Conservation (phyloP, 2,888 invertebrate species). For the Drosophila anomalipes region DNA sequence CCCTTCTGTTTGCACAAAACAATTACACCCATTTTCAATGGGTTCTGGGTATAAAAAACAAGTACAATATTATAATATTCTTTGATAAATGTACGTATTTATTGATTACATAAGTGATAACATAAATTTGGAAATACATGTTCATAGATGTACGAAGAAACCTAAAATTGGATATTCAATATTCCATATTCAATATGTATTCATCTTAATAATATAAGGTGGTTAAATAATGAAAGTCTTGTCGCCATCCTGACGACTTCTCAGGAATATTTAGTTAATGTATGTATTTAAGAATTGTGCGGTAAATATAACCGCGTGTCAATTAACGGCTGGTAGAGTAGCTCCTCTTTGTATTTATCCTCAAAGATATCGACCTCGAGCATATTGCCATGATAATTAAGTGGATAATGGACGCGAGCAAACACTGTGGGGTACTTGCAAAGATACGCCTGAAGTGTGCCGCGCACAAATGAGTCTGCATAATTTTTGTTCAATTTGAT, state of each 20-base stretch:
- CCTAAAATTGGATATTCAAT: conserved; percentile 34
- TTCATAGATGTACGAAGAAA: conserved; percentile 2
- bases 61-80: not conserved
- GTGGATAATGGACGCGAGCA: conserved; percentile 69
- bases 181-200: conserved; percentile 25
- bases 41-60: not conserved
- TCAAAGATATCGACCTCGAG: conserved; percentile 60
- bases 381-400: conserved; percentile 21
- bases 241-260: conserved; percentile 9
- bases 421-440: conserved; percentile 51
- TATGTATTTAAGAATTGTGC: not conserved
- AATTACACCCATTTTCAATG: not conserved
- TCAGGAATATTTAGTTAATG: not conserved
- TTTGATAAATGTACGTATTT: conserved; percentile 1
- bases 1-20: not conserved
- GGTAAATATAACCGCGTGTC: conserved; percentile 34
- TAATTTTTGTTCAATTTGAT: conserved; percentile 83
- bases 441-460: conserved; percentile 64
- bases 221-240: conserved; percentile 3
- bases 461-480: conserved; percentile 79
- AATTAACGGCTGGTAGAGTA: conserved; percentile 53
- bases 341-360: conserved; percentile 16
- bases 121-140: conserved; percentile 14
- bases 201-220: not conserved
- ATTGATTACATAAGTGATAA: conserved; percentile 6